phyloP scores from a whole-genome alignment of 2,888 invertebrate species.

The Megamerina dolium region DNA sequence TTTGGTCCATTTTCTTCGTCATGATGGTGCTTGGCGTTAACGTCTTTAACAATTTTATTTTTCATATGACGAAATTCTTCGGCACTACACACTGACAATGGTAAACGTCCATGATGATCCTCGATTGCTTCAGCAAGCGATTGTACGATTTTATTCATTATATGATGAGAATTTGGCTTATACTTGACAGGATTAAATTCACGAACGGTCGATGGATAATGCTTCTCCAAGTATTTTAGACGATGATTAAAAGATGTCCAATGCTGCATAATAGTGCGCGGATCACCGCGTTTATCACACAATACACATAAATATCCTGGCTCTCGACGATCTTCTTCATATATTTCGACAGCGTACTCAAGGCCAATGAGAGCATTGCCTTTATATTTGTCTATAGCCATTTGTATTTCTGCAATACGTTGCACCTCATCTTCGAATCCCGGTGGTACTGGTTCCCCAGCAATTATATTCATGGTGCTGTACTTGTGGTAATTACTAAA shows the following conservation, averaged over 20 bases:
- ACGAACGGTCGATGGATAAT: slow-evolving; percentile 54
- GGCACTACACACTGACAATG: slow-evolving; percentile 61
- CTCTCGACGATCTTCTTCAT: slow-evolving; percentile 60
- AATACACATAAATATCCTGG: slow-evolving; percentile 71
- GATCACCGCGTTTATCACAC: slow-evolving; percentile 74
- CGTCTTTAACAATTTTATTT: slow-evolving; percentile 56
- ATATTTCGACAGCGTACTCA: slow-evolving; percentile 72
- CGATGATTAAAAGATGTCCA: slow-evolving; percentile 73
- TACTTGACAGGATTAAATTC: slow-evolving; percentile 58
- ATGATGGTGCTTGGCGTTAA: slow-evolving; percentile 63
- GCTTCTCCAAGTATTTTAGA: slow-evolving; percentile 58
- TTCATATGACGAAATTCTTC: slow-evolving; percentile 65
- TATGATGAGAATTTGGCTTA: slow-evolving; percentile 54
- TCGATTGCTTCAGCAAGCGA: slow-evolving; percentile 64
- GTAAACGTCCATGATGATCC: slow-evolving; percentile 64
- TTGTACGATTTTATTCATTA: slow-evolving; percentile 52
- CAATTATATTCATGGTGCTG: slow-evolving; percentile 49
- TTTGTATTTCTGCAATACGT: slow-evolving; percentile 50
- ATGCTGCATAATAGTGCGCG: slow-evolving; percentile 71
- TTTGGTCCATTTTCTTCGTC: slow-evolving; percentile 55
- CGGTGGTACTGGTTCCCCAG: slow-evolving; percentile 66
- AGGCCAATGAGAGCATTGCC: slow-evolving; percentile 59
- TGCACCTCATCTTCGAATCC: slow-evolving; percentile 62
- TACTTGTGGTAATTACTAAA: too few relatives aligned
- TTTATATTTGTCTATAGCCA: slow-evolving; percentile 50